These are phyloP conservation scores for Paramuricea clavata DNA, from an alignment of 92 coral and sea anemone species.

Conservation along the genomic window DNA sequence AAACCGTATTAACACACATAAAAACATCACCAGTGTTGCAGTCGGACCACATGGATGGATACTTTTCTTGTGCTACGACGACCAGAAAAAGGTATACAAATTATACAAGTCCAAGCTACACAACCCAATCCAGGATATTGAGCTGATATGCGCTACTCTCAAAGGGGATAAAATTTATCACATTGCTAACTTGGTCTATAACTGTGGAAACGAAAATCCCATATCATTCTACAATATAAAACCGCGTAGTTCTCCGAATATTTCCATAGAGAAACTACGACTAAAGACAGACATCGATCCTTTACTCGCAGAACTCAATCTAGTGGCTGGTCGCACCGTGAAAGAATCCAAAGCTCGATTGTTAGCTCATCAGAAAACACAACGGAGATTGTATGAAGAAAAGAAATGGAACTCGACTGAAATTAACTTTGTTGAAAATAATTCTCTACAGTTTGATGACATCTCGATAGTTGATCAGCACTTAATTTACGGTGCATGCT, in stretches of 20 bases:
- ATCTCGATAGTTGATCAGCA: slow-evolving; percentile 4
- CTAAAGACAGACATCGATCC: not conserved
- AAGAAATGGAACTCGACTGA: slow-evolving; percentile 1
- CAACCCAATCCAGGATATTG: slow-evolving; percentile 2
- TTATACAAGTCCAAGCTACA: slow-evolving; percentile 4
- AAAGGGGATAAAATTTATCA: not conserved
- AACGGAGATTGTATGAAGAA: not conserved
- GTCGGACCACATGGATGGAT: slow-evolving; percentile 8
- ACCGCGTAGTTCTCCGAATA: not conserved
- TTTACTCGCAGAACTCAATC: not conserved
- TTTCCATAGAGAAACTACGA: slow-evolving; percentile 1
- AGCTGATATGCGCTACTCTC: not conserved
- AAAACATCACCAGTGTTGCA: slow-evolving; percentile 17
- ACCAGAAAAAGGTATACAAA: not conserved
- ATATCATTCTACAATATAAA: not conserved
- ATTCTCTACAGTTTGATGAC: slow-evolving; percentile 12
- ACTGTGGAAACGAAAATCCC: not conserved
- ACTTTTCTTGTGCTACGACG: not conserved
- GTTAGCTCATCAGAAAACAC: slow-evolving; percentile 2
- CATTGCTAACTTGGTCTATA: slow-evolving; percentile 1
- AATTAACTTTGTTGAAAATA: slow-evolving; percentile 9
- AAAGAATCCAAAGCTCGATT: not conserved
- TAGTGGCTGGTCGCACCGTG: not conserved
- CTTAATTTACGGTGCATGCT: not conserved
- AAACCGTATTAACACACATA: not conserved